Evolutionary conservation across 2,797 vertebrate species (phyloP), one percentile per base, ranked within the genome.

Genomic region (Acanthurus tractus): DNA sequence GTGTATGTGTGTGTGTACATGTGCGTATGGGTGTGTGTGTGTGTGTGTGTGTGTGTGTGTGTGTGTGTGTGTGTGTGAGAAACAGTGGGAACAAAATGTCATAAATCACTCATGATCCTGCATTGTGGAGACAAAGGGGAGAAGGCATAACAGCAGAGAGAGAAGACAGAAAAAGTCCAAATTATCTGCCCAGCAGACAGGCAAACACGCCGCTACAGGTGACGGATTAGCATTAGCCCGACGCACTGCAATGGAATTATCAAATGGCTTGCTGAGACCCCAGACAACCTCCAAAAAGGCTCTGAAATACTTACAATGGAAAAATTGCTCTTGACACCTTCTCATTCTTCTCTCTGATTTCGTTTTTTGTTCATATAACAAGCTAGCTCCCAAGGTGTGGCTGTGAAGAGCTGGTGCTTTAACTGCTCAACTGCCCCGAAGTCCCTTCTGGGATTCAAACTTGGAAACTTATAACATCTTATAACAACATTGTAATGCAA

Each of bases 51-150:
- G 25, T 25, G 25, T 29, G 29, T 29, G 29, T 5, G 29, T 34
- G 29, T 34, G 29, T 34, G 29, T 34, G 84, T 76, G 78, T 84
- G 82, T 64, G 81, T 45, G 79, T 68, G 75, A 89, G 85, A 85
- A 90, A 90, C 90, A 84, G 85, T 85, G 62, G 82, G 86, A 92
- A 86, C 86, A 94, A 92, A 91, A 92, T 92, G 91, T 90, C 90
- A 90, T 93, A 92, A 94, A 94, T 94, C 90, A 93, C 87, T 90
- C 71, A 84, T 90, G 90, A 93, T 94, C 87, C 90, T 82, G 61
- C 77, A 79, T 46, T 14, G 83, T 12, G 36, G 71, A 88, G 85
- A 88, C 84, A 85, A 86, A 90, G 82, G 79, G 66, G 79, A 83
- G 81, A 63, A 70, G 74, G 82, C 67, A 63, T 55, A 61, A 87